Conservation (phyloP, 2,113 vertebrate species). For the Megaleporinus macrocephalus region DNA sequence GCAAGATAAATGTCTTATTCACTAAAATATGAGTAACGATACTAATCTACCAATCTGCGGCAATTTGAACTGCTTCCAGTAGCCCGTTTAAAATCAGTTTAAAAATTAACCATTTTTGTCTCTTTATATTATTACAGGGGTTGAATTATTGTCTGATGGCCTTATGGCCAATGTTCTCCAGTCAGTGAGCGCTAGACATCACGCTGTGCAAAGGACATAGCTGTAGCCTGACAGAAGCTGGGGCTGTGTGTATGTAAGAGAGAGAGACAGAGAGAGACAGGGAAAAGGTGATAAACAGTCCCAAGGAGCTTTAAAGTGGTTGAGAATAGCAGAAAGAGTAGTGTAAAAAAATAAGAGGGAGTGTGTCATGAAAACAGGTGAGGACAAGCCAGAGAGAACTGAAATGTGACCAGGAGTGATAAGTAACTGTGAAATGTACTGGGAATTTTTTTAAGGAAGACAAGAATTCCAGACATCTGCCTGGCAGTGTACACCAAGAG, state of each 20-base stretch:
- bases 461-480: not conserved
- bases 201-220: not conserved
- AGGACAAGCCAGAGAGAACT: conserved; percentile 19
- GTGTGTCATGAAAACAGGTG: not conserved
- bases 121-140: no score
- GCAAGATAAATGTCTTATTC: not conserved
- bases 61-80: not conserved
- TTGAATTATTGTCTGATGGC: not conserved
- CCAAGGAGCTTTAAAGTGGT: conserved; percentile 12
- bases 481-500: no score
- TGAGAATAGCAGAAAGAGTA: not conserved
- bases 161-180: not conserved
- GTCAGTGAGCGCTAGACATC: not conserved
- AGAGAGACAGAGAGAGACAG: conserved; percentile 54
- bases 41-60: not conserved
- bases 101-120: no score
- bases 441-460: not conserved
- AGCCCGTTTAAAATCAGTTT: no score
- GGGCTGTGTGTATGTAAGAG: not conserved
- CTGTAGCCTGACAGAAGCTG: not conserved
- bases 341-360: not conserved
- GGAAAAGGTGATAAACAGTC: not conserved
- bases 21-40: not conserved
- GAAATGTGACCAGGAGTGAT: not conserved
- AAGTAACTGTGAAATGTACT: not conserved